These are phyloP conservation scores for Acronicta alni DNA, from an alignment of 2,888 invertebrate species.

Conservation along the genomic window DNA sequence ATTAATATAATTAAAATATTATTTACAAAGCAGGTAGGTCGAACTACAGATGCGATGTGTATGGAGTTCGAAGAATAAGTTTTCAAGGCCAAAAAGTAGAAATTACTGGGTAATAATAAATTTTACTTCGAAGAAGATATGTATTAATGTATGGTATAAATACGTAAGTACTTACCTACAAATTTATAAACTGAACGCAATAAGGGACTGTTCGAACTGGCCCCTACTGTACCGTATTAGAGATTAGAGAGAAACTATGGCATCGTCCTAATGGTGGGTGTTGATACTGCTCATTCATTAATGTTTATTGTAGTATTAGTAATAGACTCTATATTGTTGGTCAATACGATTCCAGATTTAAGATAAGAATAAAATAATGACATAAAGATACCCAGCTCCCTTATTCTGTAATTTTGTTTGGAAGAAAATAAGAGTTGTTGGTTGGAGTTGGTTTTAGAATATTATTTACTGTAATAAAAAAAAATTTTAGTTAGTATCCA, in stretches of 20 bases:
- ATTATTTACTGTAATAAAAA: too few relatives aligned
- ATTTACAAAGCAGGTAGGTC: too few relatives aligned
- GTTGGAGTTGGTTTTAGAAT: too few relatives aligned
- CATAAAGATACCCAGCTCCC: constrained; percentile 15
- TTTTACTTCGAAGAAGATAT: too few relatives aligned
- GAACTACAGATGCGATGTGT: too few relatives aligned
- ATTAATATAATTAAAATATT: too few relatives aligned
- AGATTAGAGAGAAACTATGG: constrained; percentile 44
- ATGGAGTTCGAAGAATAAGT: too few relatives aligned
- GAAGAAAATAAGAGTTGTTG: too few relatives aligned
- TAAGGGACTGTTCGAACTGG: constrained; percentile 17
- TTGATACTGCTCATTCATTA: constrained; percentile 49
- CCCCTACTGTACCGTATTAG: constrained; percentile 32
- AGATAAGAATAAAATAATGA: constrained; percentile 29
- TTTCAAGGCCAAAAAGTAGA: too few relatives aligned
- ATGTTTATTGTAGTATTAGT: constrained; percentile 43
- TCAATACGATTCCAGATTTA: constrained; percentile 31
- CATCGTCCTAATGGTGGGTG: constrained; percentile 31
- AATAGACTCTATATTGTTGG: constrained; percentile 29
- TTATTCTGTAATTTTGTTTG: background rate
- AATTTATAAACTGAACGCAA: background rate
- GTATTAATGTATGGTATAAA: background rate
- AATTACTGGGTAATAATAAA: too few relatives aligned
- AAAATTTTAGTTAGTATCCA: too few relatives aligned
- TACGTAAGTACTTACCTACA: too few relatives aligned